Conservation (phyloP, 2,113 vertebrate species). For the Dissostichus mawsoni region DNA sequence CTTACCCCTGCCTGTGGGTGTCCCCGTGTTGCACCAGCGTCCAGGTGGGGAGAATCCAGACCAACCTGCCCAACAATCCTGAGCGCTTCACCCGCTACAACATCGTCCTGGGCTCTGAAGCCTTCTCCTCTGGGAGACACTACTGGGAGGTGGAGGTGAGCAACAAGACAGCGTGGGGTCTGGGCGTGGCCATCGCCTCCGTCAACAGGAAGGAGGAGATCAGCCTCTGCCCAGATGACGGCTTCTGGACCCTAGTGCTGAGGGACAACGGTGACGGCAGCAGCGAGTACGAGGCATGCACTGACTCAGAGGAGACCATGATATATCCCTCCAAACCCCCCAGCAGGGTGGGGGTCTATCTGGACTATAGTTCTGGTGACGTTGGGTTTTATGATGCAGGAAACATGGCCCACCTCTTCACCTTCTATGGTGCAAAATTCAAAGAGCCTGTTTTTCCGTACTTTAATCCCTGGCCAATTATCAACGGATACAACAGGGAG, state of each 20-base stretch:
- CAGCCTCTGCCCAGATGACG: constrained; percentile 87
- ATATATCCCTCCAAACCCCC: constrained; percentile 72
- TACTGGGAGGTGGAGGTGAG: constrained; percentile 92
- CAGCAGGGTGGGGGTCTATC: constrained; percentile 83
- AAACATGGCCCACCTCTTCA: constrained; percentile 88
- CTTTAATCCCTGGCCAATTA: constrained; percentile 90
- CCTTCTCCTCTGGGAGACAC: constrained; percentile 81
- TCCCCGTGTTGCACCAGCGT: constrained; percentile 85
- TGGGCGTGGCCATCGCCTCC: constrained; percentile 83
- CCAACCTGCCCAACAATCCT: constrained; percentile 77
- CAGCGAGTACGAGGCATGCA: constrained; percentile 84
- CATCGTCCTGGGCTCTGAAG: constrained; percentile 83
- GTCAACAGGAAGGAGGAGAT: constrained; percentile 87
- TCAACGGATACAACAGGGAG: constrained; percentile 81
- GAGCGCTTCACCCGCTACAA: constrained; percentile 88
- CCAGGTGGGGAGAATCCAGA: constrained; percentile 78
- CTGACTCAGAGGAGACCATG: constrained; percentile 81
- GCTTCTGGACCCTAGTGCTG: constrained; percentile 88
- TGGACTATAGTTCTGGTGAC: constrained; percentile 83
- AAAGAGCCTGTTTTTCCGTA: constrained; percentile 85
- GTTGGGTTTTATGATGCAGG: constrained; percentile 87
- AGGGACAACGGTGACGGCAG: constrained; percentile 70
- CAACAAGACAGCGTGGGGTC: constrained; percentile 88
- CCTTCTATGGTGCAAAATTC: constrained; percentile 81
- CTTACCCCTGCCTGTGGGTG: constrained; percentile 87